phyloP scores from a whole-genome alignment of 2,888 invertebrate species.

The Calliopum simillimum region DNA sequence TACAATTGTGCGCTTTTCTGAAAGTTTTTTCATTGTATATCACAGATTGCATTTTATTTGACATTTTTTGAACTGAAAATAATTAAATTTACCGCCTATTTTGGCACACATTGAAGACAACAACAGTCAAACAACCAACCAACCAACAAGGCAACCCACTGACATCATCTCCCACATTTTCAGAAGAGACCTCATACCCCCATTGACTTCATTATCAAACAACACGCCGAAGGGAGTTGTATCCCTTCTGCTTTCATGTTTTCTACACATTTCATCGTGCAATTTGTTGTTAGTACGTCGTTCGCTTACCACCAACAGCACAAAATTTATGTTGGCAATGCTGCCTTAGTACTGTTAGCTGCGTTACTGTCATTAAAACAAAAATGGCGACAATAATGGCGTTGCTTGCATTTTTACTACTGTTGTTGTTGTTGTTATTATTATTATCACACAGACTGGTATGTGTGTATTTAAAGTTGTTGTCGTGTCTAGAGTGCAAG shows the following conservation, averaged over 20 bases:
- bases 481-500: conserved; percentile 31
- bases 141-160: conserved; percentile 21
- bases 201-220: neutral
- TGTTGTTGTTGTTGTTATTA: conserved; percentile 24
- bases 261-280: too few relatives aligned
- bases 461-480: conserved; percentile 26
- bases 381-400: conserved; percentile 35
- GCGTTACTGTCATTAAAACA: neutral
- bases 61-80: too few relatives aligned
- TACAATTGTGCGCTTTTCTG: too few relatives aligned
- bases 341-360: neutral
- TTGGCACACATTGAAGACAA: conserved; percentile 17
- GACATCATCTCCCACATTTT: conserved; percentile 10
- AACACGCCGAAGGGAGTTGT: neutral
- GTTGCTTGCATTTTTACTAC: neutral
- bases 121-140: neutral
- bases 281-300: too few relatives aligned
- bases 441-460: neutral
- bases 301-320: neutral
- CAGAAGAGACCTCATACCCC: neutral
- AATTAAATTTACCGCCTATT: neutral
- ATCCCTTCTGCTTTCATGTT: too few relatives aligned
- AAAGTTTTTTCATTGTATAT: too few relatives aligned
- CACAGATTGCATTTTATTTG: too few relatives aligned
- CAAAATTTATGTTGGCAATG: conserved; percentile 28